Base-by-base conservation (phyloP, 2,113 vertebrate species). In the Carassius gibelio region DNA sequence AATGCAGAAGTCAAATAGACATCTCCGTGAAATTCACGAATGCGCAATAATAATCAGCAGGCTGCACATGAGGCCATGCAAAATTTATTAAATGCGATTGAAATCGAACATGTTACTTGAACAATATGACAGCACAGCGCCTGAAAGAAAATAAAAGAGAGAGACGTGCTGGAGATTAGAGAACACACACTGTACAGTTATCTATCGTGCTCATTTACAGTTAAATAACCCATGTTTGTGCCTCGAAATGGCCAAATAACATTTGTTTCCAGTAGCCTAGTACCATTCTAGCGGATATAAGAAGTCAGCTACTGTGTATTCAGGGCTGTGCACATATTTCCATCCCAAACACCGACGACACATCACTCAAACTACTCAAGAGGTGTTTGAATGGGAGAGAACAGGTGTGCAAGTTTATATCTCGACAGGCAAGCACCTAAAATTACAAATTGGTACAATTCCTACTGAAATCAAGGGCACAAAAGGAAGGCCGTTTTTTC, bases 81-180 rank as follows among this genome's bases (percentile, higher is more conserved):
- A 77, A 86, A 90, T 99, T 98, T 98, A 97, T 97, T 99, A 87
- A 95, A 96, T 94, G 94, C 92, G 94, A 94, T 93, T 94, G 87
- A 88, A 84, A 50, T 85, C 75, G 87, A 91, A 92, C 94, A 92
- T 93, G 57, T 91, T 91, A 94, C 91, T 96, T 93, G 91, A 96
- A 93, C 93, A 94, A 91, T 88, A 89, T 93, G 95, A 96, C 94
- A 95, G 95, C 95, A 96, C 91, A 96, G 94, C 93, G 86, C 95
- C 92, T 93, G 88, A 92, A 92, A 92, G 88, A 90, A 75, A 81
- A 30, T 34, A 17, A 84, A 68, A 45, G 45, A 48, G 45, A 48
- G 9, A 48, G 45, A 89, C 82, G 91, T 92, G 93, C 94, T 92
- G 90, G 90, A 90, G 91, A 92, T 93, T 93, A 95, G 93, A 95